Evolutionary conservation across 2,797 vertebrate species (phyloP).

Genomic region (Anguilla megastoma): DNA sequence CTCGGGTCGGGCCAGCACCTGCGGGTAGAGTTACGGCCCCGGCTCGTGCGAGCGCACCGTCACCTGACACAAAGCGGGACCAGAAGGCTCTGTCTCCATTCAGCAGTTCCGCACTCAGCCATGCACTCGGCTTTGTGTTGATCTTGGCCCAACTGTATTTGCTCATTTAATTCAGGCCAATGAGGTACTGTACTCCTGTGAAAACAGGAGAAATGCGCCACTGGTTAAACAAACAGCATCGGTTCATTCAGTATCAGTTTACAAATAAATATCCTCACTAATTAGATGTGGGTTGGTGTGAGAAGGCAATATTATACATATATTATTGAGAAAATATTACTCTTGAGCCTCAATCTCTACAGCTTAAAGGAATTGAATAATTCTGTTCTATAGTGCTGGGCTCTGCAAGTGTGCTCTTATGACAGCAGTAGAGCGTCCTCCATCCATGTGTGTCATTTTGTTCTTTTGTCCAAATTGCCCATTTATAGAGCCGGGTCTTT

Average conservation of each 20-base stretch:
- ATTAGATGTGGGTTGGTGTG: not conserved
- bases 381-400: not conserved
- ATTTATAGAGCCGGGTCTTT: not conserved
- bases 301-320: not conserved
- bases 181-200: not conserved
- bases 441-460: not conserved
- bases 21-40: not conserved
- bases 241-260: not conserved
- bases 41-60: not conserved
- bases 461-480: not conserved
- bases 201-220: not conserved
- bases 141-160: not conserved
- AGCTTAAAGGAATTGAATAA: not conserved
- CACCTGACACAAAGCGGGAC: not conserved
- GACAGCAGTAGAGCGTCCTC: not conserved
- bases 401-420: not conserved
- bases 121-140: not conserved
- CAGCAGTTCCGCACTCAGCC: not conserved
- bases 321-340: not conserved
- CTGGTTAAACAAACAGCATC: not conserved
- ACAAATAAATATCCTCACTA: not conserved
- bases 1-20: not conserved
- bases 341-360: not conserved
- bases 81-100: not conserved
- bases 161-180: conserved; percentile 2